Evolutionary conservation across 2,888 invertebrate genomes (phyloP), one percentile per base, ranked within the genome.

Genomic region (Herminia tarsipennalis): DNA sequence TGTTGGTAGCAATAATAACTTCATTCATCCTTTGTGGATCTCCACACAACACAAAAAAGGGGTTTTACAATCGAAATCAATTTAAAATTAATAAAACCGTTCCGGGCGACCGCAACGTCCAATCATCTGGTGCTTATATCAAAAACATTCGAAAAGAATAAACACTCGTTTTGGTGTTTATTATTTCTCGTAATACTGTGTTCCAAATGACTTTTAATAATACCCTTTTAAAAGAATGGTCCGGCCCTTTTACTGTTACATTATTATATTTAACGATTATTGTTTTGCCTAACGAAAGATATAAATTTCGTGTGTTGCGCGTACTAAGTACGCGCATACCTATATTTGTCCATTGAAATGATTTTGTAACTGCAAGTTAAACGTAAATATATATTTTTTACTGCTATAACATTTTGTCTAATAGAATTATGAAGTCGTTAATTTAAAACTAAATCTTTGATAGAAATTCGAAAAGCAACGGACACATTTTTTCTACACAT

Each of bases 201-300:
- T 66, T 69, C 60, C 39, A 64, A 81, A 78, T 76, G 66, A 66
- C 70, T 69, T 78, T 77, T 78, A 76, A 81, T 77, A 73, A 76
- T 73, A 79, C 59, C 57, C 62, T 69, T 70, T 73, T 70, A 63
- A 59, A 67, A 56, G 45, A 60, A 67, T 65, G 60, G 65, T 33
- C 59, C 69, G 42, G 63, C 73, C 76, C 54, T 70, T 79, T 75
- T 49, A 67, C 67, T 79, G 79, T 78, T 70, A 58, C 56, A 66
- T 51, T 48, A 61, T 52, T 52, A 48, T 41, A 42, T 51, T 45
- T 51, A 32, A 49, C 46, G 47, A 62, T 55, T 61, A 54, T 58
- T 57, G 52, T 57, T 40, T 14, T 43, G 38, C 25, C 18, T 56
- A 58, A 56, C 49, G 30, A 56, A 66, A 20, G 32, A 20, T 35